Evolutionary conservation across 1,140 invertebrate genomes (phyloP).

Genomic region (Euschistus heros): DNA sequence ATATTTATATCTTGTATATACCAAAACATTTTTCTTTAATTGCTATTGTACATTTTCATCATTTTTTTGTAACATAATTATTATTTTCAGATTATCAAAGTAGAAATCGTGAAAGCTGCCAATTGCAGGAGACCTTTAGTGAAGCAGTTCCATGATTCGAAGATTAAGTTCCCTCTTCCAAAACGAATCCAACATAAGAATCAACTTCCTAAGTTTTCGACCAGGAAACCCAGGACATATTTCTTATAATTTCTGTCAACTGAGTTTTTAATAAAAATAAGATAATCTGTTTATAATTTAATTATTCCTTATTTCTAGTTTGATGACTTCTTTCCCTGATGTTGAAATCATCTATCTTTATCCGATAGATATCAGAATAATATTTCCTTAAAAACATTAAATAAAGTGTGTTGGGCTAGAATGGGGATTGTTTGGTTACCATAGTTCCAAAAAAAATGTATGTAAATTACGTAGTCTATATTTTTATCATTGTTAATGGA

Average conservation of each 20-base stretch:
- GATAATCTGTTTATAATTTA: too few species aligned
- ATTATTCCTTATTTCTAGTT: too few species aligned
- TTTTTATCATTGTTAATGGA: too few species aligned
- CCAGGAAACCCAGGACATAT: constrained; percentile 86
- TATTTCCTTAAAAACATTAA: too few species aligned
- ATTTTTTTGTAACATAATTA: constrained; percentile 1
- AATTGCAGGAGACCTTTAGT: constrained; percentile 87
- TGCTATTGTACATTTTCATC: not conserved
- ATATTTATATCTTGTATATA: not conserved
- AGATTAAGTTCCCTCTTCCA: constrained; percentile 91
- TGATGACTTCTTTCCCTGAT: too few species aligned
- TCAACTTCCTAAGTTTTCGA: constrained; percentile 58
- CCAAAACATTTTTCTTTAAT: not conserved
- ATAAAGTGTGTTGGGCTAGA: too few species aligned
- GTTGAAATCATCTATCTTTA: too few species aligned
- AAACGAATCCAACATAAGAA: constrained; percentile 79
- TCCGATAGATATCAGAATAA: too few species aligned
- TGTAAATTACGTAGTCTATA: too few species aligned
- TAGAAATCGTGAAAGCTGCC: constrained; percentile 75
- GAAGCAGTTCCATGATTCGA: constrained; percentile 96
- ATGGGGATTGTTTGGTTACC: too few species aligned
- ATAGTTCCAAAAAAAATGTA: too few species aligned
- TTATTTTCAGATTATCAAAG: constrained; percentile 80
- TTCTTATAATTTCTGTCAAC: constrained; percentile 54
- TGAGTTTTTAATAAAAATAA: too few species aligned